Conservation (phyloP, 2,113 vertebrate genomes). For the Isichthys henryi region DNA sequence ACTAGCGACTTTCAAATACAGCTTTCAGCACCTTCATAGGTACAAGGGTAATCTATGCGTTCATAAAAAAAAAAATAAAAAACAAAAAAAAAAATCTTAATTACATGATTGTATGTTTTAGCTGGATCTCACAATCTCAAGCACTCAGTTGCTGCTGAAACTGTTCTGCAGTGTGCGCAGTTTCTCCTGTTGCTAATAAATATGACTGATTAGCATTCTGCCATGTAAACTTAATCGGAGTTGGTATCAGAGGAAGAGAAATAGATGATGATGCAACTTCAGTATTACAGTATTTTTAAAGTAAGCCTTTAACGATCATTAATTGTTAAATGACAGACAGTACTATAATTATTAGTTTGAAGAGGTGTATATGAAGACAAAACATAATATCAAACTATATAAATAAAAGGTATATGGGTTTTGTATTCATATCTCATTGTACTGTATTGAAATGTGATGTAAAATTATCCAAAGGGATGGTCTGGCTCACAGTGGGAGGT, state of each 20-base stretch:
- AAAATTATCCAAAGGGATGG: background rate
- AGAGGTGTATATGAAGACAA: background rate
- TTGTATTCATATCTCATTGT: background rate
- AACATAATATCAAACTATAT: background rate
- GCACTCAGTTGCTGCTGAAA: background rate
- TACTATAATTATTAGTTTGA: background rate
- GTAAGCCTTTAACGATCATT: background rate
- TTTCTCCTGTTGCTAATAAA: background rate
- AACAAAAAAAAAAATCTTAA: background rate
- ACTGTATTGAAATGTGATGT: background rate
- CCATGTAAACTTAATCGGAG: background rate
- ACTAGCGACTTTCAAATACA: background rate
- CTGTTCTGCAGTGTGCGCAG: background rate
- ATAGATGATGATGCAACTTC: background rate
- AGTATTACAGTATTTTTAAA: background rate
- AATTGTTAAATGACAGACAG: background rate
- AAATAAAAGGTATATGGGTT: background rate
- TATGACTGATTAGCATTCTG: background rate
- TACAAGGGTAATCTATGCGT: background rate
- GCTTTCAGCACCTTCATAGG: background rate
- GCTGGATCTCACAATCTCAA: background rate
- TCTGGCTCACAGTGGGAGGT: background rate
- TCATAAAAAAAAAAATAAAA: background rate
- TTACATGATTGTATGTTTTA: background rate
- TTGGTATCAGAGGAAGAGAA: background rate